Evolutionary conservation across 1,140 invertebrate genomes (phyloP).

Genomic region (Diorhabda sublineata): DNA sequence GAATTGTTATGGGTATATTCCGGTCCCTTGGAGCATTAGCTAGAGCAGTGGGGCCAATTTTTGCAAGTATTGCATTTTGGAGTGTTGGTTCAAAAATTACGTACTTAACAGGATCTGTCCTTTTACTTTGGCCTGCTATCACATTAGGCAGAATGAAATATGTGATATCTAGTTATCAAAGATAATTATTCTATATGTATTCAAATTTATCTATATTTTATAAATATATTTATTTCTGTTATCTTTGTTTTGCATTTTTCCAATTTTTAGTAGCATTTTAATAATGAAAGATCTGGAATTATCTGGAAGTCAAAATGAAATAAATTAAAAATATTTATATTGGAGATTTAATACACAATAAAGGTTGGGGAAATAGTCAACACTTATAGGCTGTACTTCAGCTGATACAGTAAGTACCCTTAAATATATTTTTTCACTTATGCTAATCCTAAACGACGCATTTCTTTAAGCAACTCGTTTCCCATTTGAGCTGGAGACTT

Average conservation of each 20-base stretch:
- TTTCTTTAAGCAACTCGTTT: constrained; percentile 80
- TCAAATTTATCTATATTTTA: no score
- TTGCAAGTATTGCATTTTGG: constrained; percentile 84
- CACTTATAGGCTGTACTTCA: no score
- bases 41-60: constrained; percentile 83
- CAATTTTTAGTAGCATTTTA: no score
- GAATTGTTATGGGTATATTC: constrained; percentile 88
- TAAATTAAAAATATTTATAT: no score
- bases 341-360: no score
- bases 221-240: no score
- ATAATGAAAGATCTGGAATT: no score
- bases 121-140: constrained; percentile 61
- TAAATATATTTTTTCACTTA: constrained; percentile 39
- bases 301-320: no score
- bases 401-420: background rate
- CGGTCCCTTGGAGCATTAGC: constrained; percentile 90
- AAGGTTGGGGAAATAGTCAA: no score
- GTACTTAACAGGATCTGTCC: constrained; percentile 66
- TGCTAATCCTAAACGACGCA: constrained; percentile 68
- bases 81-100: constrained; percentile 68
- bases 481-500: constrained; percentile 97
- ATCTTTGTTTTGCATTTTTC: no score
- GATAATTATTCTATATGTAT: no score
- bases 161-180: background rate
- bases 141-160: constrained; percentile 25